phyloP scores from a whole-genome alignment of 2,888 invertebrate genomes.

The Chloromyia formosa region DNA sequence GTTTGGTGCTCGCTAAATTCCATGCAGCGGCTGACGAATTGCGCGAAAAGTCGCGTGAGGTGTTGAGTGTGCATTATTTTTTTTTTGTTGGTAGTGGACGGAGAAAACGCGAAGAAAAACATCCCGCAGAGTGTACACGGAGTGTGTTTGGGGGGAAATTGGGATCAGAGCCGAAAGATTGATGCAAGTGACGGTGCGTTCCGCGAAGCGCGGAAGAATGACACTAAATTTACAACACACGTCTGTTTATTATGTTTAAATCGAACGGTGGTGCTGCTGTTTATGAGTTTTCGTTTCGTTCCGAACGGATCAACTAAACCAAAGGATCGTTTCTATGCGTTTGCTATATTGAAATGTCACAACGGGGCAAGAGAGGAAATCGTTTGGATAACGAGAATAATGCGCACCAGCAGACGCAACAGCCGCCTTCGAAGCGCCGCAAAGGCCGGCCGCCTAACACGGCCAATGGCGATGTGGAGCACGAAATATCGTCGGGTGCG shows the following conservation, averaged over 20 bases:
- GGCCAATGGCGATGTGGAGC: slow-evolving; percentile 49
- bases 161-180: slow-evolving; percentile 26
- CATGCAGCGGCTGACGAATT: background rate
- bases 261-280: slow-evolving; percentile 36
- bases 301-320: slow-evolving; percentile 34
- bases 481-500: slow-evolving; percentile 52
- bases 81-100: slow-evolving; percentile 6
- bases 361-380: slow-evolving; percentile 80
- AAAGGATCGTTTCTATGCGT: slow-evolving; percentile 48
- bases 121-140: slow-evolving; percentile 10
- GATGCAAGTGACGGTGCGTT: slow-evolving; percentile 39
- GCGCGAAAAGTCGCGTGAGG: slow-evolving; percentile 22
- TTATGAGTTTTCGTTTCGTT: slow-evolving; percentile 33
- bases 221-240: slow-evolving; percentile 32
- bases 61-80: background rate
- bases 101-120: background rate
- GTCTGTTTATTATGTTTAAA: slow-evolving; percentile 33
- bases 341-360: slow-evolving; percentile 69
- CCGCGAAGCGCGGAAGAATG: slow-evolving; percentile 36
- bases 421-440: slow-evolving; percentile 78
- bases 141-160: slow-evolving; percentile 12
- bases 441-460: slow-evolving; percentile 73
- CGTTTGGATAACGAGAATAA: slow-evolving; percentile 65
- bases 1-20: slow-evolving; percentile 1
- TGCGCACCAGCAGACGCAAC: slow-evolving; percentile 62